Base-by-base conservation (phyloP, 2,797 vertebrate genomes). In the Enteromius radiatus region DNA sequence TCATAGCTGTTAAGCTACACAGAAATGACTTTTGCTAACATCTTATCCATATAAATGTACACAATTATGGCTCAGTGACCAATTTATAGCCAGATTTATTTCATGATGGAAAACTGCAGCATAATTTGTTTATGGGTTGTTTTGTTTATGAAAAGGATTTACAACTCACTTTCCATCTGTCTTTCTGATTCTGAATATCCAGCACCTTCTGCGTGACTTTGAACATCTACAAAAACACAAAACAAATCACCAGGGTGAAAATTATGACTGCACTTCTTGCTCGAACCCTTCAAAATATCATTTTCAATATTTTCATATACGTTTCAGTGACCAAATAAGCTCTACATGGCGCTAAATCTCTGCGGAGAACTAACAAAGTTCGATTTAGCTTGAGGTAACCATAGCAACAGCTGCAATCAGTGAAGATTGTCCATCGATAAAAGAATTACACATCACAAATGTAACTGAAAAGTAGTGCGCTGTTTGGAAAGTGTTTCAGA, bases 131-230 rank as follows among this genome's bases (percentile, higher is more conserved):
- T 41, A 41, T 41, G 31, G 2, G 36, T 6, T 15, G 10, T 28
- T 28, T n/a, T 36, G 8, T 49, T 61, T 9, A 71, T 31, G 41
- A 64, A 41, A 45, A 56, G 49, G 28, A 23, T 9, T 70, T 9
- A 56, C 17, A 54, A 54, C 95, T 96, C 89, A 96, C 95, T 89
- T 79, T 94, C 79, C 90, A 96, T 91, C 21, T 87, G 91, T 47
- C 76, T 90, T 86, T 93, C 92, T 0, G 88, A 84, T 26, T 93
- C 87, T 0, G 94, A 90, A 70, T 90, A 88, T 1, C 76, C 90
- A 85, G 83, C 75, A 76, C 93, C 79, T 0, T 85, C 68, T 77
- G 85, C 71, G 69, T 93, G 93, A 0, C 93, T 92, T 94, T 94
- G 83, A 8, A 73, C 41, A 81, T 54, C 74, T 64, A 45, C 15